phyloP scores from a whole-genome alignment of 2,113 vertebrate genomes.

The Amblyopsis rosae region DNA sequence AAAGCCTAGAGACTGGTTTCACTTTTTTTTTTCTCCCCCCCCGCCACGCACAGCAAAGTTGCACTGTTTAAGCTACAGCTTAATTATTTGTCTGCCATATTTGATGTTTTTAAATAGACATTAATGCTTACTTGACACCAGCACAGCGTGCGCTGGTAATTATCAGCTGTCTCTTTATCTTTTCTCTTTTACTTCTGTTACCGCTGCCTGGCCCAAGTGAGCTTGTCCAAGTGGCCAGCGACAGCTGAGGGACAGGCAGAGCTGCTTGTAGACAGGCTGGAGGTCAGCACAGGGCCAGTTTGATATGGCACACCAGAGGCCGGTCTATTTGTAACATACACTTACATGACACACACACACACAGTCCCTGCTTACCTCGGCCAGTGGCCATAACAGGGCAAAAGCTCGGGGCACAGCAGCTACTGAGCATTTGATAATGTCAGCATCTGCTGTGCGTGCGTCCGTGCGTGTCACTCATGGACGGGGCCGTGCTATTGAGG shows the following conservation, averaged over 20 bases:
- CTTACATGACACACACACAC: conserved; percentile 27
- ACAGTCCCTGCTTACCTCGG: conserved; percentile 72
- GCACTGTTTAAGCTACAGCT: background rate
- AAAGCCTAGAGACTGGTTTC: conserved; percentile 57
- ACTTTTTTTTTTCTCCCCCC: background rate
- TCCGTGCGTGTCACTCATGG: conserved; percentile 93
- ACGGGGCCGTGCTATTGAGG: conserved; percentile 61
- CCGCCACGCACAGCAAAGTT: background rate
- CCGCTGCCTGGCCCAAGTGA: conserved; percentile 41
- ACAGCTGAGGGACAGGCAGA: conserved; percentile 66
- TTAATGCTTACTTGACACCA: conserved; percentile 9
- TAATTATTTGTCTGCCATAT: background rate
- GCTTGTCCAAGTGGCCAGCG: conserved; percentile 40
- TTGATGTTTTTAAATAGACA: background rate
- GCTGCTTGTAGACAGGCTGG: conserved; percentile 60
- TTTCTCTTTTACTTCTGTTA: conserved; percentile 21
- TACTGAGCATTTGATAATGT: conserved; percentile 94
- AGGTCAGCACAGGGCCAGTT: conserved; percentile 66
- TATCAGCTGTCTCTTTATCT: background rate
- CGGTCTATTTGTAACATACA: conserved; percentile 72
- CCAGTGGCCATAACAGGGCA: conserved; percentile 96
- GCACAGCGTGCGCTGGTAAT: conserved; percentile 15
- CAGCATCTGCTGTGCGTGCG: conserved; percentile 98
- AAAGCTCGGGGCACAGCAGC: conserved; percentile 77
- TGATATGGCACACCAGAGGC: conserved; percentile 69